phyloP scores from a whole-genome alignment of 2,113 vertebrate species.

The Xiphorhynchus elegans region DNA sequence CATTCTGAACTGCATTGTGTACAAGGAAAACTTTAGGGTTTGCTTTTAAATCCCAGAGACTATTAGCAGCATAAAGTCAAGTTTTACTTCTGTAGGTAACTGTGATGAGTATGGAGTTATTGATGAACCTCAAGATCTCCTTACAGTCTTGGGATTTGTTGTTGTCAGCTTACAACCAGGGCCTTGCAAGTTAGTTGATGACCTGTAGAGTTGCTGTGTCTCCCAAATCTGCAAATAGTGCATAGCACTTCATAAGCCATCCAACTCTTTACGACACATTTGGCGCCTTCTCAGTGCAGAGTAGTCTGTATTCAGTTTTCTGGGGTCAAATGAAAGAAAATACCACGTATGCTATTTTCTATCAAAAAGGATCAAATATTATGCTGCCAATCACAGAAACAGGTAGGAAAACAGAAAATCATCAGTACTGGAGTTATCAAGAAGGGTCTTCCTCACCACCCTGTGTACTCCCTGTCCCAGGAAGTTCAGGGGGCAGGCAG shows the following conservation, averaged over 20 bases:
- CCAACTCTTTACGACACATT: neutral
- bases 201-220: neutral
- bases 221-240: neutral
- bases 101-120: neutral
- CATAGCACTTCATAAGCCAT: neutral
- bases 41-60: neutral
- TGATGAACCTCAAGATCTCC: neutral
- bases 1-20: neutral
- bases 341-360: neutral
- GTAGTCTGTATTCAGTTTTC: neutral
- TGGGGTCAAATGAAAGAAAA: neutral
- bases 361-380: neutral
- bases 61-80: neutral
- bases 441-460: accelerated
- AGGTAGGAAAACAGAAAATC: neutral
- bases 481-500: neutral
- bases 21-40: neutral
- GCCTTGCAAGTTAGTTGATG: neutral
- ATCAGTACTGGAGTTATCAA: neutral
- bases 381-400: neutral
- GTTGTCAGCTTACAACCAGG: neutral
- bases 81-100: neutral
- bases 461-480: accelerated
- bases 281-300: neutral
- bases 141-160: accelerated